A percentile compares a stretch with the other conserved stretches of the same genome.
Conservation (phyloP, 1,140 invertebrate genomes). For the Nebria ingens region DNA sequence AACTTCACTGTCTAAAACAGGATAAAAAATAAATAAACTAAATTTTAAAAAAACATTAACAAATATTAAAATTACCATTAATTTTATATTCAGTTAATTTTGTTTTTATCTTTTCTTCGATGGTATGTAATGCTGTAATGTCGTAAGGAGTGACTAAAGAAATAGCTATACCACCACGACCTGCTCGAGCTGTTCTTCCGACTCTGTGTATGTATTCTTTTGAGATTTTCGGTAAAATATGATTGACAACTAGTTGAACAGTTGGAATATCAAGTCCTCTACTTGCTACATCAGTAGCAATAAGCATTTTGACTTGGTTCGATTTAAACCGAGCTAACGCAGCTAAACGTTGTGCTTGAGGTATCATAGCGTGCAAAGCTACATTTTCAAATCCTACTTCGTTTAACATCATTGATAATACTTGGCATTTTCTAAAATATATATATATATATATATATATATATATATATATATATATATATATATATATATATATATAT, state of each 20-base stretch:
- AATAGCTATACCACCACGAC: slow-evolving; percentile 73
- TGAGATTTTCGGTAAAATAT: slow-evolving; percentile 76
- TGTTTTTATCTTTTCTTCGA: slow-evolving; percentile 75
- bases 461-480: too few species aligned
- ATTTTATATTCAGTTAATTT: slow-evolving; percentile 79
- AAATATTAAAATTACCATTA: slow-evolving; percentile 51
- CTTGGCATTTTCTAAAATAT: slow-evolving; percentile 63
- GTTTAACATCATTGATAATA: slow-evolving; percentile 75
- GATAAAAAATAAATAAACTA: slow-evolving; percentile 9
- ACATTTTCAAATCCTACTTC: slow-evolving; percentile 81
- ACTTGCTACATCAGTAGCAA: slow-evolving; percentile 95
- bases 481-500: too few species aligned
- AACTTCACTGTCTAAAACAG: slow-evolving; percentile 63
- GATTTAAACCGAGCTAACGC: slow-evolving; percentile 80
- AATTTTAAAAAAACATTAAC: slow-evolving; percentile 5
- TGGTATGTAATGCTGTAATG: slow-evolving; percentile 71
- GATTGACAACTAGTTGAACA: slow-evolving; percentile 90
- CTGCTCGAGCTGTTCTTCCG: slow-evolving; percentile 90
- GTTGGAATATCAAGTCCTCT: slow-evolving; percentile 82
- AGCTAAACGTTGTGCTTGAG: slow-evolving; percentile 67
- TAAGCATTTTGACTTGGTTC: slow-evolving; percentile 71
- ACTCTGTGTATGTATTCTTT: slow-evolving; percentile 97
- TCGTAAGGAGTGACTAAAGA: slow-evolving; percentile 89
- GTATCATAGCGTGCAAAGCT: slow-evolving; percentile 75
- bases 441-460: too few species aligned